phyloP scores from a whole-genome alignment of 2,113 vertebrate genomes.

The Plecotus auritus region DNA sequence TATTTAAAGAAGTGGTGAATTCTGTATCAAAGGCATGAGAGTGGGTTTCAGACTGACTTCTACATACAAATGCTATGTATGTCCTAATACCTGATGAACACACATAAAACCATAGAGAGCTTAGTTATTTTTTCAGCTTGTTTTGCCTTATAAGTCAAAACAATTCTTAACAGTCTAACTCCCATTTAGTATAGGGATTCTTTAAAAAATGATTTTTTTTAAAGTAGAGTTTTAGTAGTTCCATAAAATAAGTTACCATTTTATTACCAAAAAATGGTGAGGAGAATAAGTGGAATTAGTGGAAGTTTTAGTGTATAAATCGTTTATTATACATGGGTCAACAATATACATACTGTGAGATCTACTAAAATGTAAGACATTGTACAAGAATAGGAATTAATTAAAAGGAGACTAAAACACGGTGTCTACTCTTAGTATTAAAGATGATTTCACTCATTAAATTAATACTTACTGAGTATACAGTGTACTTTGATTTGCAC shows the following conservation, averaged over 20 bases:
- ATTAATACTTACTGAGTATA: neutral
- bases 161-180: slow-evolving; percentile 38
- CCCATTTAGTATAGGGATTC: neutral
- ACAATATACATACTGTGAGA: neutral
- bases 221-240: neutral
- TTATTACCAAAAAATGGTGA: neutral
- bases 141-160: slow-evolving; percentile 32
- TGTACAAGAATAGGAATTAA: neutral
- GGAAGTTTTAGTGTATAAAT: neutral
- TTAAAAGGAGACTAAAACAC: neutral
- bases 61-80: neutral
- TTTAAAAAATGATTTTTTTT: neutral
- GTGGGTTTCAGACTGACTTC: neutral
- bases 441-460: neutral
- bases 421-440: neutral
- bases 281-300: neutral
- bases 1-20: neutral
- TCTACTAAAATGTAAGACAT: neutral
- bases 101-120: neutral
- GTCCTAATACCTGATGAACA: slow-evolving; percentile 7
- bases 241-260: neutral
- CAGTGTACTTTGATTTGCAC: neutral
- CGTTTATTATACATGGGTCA: neutral
- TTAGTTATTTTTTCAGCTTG: neutral
- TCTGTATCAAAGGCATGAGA: neutral